Conservation (phyloP, 2,797 vertebrate species). For the Loriculus beryllinus region DNA sequence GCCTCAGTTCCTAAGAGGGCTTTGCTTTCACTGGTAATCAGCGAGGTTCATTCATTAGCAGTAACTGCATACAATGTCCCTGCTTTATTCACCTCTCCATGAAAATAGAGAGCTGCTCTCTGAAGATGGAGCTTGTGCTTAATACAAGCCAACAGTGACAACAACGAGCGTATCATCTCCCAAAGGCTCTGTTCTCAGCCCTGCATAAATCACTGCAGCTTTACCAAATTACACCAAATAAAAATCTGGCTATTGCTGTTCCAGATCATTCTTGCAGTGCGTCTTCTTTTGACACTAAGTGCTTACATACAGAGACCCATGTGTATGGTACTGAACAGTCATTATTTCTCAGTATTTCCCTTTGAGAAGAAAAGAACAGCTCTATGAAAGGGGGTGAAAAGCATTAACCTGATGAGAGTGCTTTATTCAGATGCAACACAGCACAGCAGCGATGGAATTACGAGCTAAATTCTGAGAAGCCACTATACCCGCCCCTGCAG, state of each 20-base stretch:
- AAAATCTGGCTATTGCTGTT: not conserved
- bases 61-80: not conserved
- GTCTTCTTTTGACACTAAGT: not conserved
- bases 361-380: not conserved
- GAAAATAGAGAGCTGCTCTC: not conserved
- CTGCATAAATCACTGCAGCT: not conserved
- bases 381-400: not conserved
- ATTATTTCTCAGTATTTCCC: not conserved
- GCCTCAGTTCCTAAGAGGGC: not conserved
- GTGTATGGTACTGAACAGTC: not conserved
- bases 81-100: not conserved
- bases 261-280: not conserved
- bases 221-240: not conserved
- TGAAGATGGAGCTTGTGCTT: not conserved
- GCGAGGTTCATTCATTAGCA: not conserved
- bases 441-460: not conserved
- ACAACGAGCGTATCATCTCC: not conserved
- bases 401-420: not conserved
- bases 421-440: not conserved
- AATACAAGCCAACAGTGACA: not conserved
- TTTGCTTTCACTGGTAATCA: conserved; percentile 47
- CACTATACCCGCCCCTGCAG: not conserved
- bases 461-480: not conserved
- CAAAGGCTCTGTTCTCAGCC: not conserved
- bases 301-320: not conserved